Conservation (phyloP, 1,140 invertebrate genomes). For the Drosophila sproati region DNA sequence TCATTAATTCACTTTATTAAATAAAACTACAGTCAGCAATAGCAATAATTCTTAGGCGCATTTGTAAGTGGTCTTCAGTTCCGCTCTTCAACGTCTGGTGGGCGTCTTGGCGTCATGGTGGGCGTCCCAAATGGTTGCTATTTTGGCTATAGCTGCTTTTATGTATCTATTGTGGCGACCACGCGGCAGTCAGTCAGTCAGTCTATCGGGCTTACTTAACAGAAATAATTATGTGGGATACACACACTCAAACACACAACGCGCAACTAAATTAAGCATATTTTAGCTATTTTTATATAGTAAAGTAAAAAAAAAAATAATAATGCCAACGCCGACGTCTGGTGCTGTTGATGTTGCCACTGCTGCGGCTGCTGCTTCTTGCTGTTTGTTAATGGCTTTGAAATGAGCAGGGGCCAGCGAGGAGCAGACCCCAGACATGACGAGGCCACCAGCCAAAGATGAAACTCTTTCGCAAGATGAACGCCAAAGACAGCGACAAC, state of each 20-base stretch:
- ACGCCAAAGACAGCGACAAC: constrained; percentile 65
- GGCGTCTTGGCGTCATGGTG: constrained; percentile 70
- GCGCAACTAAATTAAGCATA: constrained; percentile 79
- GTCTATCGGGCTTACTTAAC: constrained; percentile 65
- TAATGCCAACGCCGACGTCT: constrained; percentile 40
- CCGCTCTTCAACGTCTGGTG: constrained; percentile 28
- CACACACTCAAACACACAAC: constrained; percentile 25
- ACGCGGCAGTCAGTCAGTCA: constrained; percentile 52
- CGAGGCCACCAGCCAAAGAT: constrained; percentile 43
- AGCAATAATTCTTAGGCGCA: constrained; percentile 74
- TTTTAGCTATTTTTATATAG: constrained; percentile 77
- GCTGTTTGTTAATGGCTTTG: constrained; percentile 80
- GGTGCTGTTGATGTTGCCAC: constrained; percentile 33
- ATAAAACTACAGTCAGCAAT: constrained; percentile 69
- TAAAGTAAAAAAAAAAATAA: constrained; percentile 43
- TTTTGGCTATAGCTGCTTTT: constrained; percentile 39
- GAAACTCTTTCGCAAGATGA: constrained; percentile 75
- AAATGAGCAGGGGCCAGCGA: constrained; percentile 47
- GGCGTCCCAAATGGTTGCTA: constrained; percentile 57
- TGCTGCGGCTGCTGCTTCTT: constrained; percentile 58
- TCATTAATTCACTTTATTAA: constrained; percentile 79
- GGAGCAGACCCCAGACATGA: constrained; percentile 23
- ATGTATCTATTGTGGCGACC: constrained; percentile 52
- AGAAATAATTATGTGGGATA: constrained; percentile 81
- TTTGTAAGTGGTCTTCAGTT: constrained; percentile 66